Percentiles rank a stretch among this genome's conserved stretches.
phyloP scores from a whole-genome alignment of 2,888 invertebrate genomes.

The Lampropteryx suffumata region DNA sequence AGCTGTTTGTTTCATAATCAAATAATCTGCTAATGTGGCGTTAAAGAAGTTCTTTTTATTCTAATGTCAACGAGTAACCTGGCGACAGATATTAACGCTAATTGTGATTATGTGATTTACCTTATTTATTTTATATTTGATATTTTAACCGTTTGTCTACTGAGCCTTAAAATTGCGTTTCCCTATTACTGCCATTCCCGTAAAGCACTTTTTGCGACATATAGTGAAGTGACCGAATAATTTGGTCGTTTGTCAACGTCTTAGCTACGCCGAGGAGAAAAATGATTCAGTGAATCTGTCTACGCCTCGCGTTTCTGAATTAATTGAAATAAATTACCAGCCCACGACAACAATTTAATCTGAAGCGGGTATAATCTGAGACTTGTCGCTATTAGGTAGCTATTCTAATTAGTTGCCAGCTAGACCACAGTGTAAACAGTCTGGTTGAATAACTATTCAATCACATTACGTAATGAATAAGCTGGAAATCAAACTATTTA shows the following conservation, averaged over 20 bases:
- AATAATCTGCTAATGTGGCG: too few relatives aligned
- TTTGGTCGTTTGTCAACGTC: slow-evolving; percentile 76
- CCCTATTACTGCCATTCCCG: slow-evolving; percentile 13
- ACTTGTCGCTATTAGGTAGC: slow-evolving; percentile 52
- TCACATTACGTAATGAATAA: too few relatives aligned
- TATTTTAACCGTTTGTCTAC: slow-evolving; percentile 1
- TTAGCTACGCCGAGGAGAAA: slow-evolving; percentile 68
- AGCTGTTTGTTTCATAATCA: too few relatives aligned
- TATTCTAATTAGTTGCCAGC: slow-evolving; percentile 30
- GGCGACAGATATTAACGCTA: too few relatives aligned
- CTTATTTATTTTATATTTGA: too few relatives aligned
- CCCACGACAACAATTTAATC: slow-evolving; percentile 64
- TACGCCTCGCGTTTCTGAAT: slow-evolving; percentile 67
- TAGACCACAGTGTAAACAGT: background rate
- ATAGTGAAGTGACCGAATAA: slow-evolving; percentile 74
- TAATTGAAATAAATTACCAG: slow-evolving; percentile 78
- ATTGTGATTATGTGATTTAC: too few relatives aligned
- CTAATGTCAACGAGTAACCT: too few relatives aligned
- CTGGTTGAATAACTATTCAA: background rate
- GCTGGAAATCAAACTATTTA: too few relatives aligned
- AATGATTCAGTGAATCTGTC: slow-evolving; percentile 79
- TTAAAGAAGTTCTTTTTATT: too few relatives aligned
- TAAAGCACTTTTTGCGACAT: slow-evolving; percentile 45
- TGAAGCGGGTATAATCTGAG: slow-evolving; percentile 53
- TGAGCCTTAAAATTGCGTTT: slow-evolving; percentile 25